Evolutionary conservation across 92 coral and sea anemone species (phyloP).

Genomic region (Porites rus): DNA sequence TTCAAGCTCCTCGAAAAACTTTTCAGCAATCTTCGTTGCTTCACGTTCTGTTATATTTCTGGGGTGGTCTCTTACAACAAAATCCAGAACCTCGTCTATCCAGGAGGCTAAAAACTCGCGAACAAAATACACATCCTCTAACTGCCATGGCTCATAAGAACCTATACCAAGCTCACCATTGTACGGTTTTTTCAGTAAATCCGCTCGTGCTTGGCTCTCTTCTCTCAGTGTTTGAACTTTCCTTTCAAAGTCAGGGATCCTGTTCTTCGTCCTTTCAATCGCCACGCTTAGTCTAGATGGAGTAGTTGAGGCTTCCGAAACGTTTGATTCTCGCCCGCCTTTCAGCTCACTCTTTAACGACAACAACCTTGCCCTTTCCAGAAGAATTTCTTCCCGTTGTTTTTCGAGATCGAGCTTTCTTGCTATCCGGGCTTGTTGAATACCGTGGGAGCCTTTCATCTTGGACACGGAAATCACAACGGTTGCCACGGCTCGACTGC

Average conservation of each 20-base stretch:
- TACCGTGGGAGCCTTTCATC: slow-evolving; percentile 21
- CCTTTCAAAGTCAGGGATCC: slow-evolving; percentile 64
- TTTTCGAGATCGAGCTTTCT: slow-evolving; percentile 71
- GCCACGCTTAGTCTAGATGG: slow-evolving; percentile 58
- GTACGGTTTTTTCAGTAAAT: slow-evolving; percentile 62
- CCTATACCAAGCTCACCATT: slow-evolving; percentile 84
- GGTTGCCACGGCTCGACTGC: slow-evolving; percentile 1
- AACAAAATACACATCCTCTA: slow-evolving; percentile 83
- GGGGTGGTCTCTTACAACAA: slow-evolving; percentile 55
- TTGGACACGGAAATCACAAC: background rate
- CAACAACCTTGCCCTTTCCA: slow-evolving; percentile 71
- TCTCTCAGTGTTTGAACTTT: slow-evolving; percentile 47
- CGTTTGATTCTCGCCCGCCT: background rate
- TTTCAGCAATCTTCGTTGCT: slow-evolving; percentile 33
- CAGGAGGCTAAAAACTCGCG: slow-evolving; percentile 80
- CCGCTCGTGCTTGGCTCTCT: slow-evolving; percentile 46
- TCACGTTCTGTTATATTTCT: slow-evolving; percentile 27
- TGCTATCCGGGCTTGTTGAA: slow-evolving; percentile 39
- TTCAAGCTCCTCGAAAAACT: slow-evolving; percentile 67
- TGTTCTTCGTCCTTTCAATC: slow-evolving; percentile 56
- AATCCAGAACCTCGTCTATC: slow-evolving; percentile 82
- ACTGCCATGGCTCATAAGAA: slow-evolving; percentile 88
- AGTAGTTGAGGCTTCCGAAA: slow-evolving; percentile 5
- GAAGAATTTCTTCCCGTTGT: slow-evolving; percentile 72
- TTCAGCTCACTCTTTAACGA: slow-evolving; percentile 45